Base-by-base conservation (phyloP, 2,113 vertebrate species). In the Ranitomeya imitator region DNA sequence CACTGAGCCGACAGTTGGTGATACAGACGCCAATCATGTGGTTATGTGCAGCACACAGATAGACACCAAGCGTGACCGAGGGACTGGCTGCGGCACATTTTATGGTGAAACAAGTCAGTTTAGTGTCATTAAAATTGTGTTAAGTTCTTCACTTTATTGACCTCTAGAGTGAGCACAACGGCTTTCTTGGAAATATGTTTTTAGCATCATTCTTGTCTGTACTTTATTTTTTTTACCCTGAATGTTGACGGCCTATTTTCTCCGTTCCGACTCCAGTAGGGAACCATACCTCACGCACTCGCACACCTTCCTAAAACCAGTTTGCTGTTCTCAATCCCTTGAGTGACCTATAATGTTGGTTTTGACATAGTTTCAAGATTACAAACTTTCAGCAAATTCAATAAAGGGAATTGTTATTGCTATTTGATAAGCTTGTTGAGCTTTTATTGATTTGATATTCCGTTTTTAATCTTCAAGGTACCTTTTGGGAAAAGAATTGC, bases 331-430 rank as follows among this genome's bases (percentile, higher is more conserved):
- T 18, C n/a, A 71, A n/a, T 71, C 82, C 82, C 63, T 6, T 16
- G 82, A 69, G 82, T 84, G 15, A 71, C 9, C 51, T 26, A 11
- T 84, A 69, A 18, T 55, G 51, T 26, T 23, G 65, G 63, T 55
- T 84, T 55, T 67, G 61, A 84, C 82, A 71, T 9, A 69, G 19
- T 71, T 81, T 81, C 26, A 84, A 54, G 65, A 55, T 84, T 84
- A 69, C 63, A 84, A 71, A 69, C 51, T 71, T 69, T 84, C 45
- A 15, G 63, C 45, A 69, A 63, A 55, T 26, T 45, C 63, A 84
- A 84, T 84, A 84, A 69, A 84, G 37, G 63, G 63, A 84, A 84
- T 83, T 83, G 81, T 83, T 84, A 54, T 84, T 69, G 82, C 63
- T 69, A 71, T 71, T 69, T 84, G 63, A 69, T 84, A 84, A 69